Conservation (phyloP, 2,888 invertebrate species). For the Catonia carolina region DNA sequence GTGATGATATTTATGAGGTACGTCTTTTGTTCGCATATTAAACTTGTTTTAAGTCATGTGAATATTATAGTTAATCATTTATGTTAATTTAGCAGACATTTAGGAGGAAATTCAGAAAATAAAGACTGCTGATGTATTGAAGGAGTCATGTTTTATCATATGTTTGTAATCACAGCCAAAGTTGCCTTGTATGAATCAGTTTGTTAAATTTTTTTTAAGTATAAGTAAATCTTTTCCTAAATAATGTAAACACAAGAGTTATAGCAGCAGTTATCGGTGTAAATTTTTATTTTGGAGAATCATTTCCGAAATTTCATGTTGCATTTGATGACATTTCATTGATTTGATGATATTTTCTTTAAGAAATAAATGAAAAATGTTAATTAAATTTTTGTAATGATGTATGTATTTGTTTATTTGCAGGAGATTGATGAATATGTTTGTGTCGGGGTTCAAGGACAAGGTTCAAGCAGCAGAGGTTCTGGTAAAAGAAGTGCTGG, state of each 20-base stretch:
- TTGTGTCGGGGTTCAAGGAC: conserved; percentile 19
- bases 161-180: no score
- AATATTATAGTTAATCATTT: neutral
- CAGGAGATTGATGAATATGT: conserved; percentile 46
- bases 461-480: neutral
- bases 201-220: no score
- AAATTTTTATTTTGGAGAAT: no score
- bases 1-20: conserved; percentile 50
- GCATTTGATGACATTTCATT: no score
- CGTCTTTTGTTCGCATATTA: conserved; percentile 14
- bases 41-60: neutral
- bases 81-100: neutral
- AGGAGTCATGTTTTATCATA: neutral
- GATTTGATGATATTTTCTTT: no score
- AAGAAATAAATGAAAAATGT: no score
- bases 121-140: neutral
- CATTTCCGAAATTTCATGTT: no score
- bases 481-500: conserved; percentile 33
- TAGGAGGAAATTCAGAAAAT: neutral
- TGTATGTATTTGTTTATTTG: conserved; percentile 1
- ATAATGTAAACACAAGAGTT: no score
- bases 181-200: no score
- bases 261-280: no score
- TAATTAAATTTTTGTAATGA: no score
- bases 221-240: no score